phyloP scores from a whole-genome alignment of 1,140 invertebrate genomes.

The Luehdorfia chinensis region DNA sequence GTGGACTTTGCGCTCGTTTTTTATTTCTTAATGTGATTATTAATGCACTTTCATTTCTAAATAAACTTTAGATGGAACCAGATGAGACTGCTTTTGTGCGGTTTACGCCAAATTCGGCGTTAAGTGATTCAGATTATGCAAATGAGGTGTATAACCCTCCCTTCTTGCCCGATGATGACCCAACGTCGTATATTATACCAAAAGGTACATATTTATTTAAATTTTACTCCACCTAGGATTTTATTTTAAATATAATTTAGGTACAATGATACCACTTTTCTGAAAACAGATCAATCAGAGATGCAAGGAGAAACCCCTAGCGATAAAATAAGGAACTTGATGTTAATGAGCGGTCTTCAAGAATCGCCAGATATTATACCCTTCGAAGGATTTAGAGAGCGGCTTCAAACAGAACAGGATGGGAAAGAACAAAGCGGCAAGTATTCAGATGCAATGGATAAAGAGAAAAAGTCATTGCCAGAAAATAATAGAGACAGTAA shows the following conservation, averaged over 20 bases:
- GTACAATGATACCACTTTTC: neutral
- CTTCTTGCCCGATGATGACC: slow-evolving; percentile 45
- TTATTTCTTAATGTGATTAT: no score
- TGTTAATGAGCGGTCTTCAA: slow-evolving; percentile 46
- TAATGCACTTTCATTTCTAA: no score
- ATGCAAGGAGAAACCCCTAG: slow-evolving; percentile 42
- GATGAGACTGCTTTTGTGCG: slow-evolving; percentile 85
- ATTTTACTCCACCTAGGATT: neutral
- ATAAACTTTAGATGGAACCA: slow-evolving; percentile 79
- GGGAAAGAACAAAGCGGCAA: slow-evolving; percentile 26
- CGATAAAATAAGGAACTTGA: slow-evolving; percentile 58
- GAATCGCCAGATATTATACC: slow-evolving; percentile 56
- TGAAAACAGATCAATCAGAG: slow-evolving; percentile 15
- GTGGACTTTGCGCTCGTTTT: no score
- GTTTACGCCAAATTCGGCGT: slow-evolving; percentile 84
- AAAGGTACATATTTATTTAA: slow-evolving; percentile 40
- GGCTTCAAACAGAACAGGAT: slow-evolving; percentile 50
- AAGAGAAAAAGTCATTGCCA: slow-evolving; percentile 61
- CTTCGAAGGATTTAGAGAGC: slow-evolving; percentile 65
- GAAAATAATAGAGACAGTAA: slow-evolving; percentile 26
- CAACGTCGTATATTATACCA: slow-evolving; percentile 37
- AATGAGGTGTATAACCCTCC: slow-evolving; percentile 89
- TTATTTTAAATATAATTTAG: no score
- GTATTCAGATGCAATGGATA: slow-evolving; percentile 34
- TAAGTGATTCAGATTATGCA: slow-evolving; percentile 83